Base-by-base conservation (phyloP, 1,140 invertebrate genomes). In the Bombyx mori region DNA sequence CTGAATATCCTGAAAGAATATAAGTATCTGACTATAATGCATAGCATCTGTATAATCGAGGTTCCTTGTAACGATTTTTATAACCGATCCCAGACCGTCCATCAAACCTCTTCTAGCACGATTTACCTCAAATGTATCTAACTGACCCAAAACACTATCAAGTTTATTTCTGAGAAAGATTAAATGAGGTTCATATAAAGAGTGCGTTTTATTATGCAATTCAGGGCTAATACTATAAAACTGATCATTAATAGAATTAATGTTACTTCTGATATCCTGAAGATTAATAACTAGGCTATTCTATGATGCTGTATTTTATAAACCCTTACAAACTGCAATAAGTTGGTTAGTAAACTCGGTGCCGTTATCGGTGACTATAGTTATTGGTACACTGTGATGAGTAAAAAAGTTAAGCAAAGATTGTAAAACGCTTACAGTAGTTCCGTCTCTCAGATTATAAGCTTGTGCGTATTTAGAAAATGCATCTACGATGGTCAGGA, bases 21-120 rank as follows among this genome's bases (percentile, higher is more conserved):
- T 57, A 2, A 65, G 56, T 8, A 61, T 63, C 22, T 61, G 58
- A 44, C 65, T 51, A 60, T 61, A 69, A 18, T 58, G 53, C 2
- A 63, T 59, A 9, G 67, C 63, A 18, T 69, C 61, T 8, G 57
- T 62, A 35, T 62, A 56, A 46, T 66, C 61, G 49, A 66, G 42
- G 46, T 66, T 69, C 5, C 67, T 61, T 3, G 63, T 57, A 7
- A 69, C 55, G 26, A 63, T 66, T 58, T 68, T 69, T n/a, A 66
- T 66, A 35, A 66, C 52, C 8, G 67, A 63, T 10, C 61, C 63
- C 22, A 66, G 48, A n/a, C 56, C 60, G 49, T 69, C 59, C 18
- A 69, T 61, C 9, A 67, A 47, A 26, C 62, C 63, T 61, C 65
- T 52, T 65, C 67, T 70, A 48, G 10, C 49, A 22, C 65, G 53